Conservation (phyloP, 2,797 vertebrate genomes). For the Scolopax bukidnonensis region DNA sequence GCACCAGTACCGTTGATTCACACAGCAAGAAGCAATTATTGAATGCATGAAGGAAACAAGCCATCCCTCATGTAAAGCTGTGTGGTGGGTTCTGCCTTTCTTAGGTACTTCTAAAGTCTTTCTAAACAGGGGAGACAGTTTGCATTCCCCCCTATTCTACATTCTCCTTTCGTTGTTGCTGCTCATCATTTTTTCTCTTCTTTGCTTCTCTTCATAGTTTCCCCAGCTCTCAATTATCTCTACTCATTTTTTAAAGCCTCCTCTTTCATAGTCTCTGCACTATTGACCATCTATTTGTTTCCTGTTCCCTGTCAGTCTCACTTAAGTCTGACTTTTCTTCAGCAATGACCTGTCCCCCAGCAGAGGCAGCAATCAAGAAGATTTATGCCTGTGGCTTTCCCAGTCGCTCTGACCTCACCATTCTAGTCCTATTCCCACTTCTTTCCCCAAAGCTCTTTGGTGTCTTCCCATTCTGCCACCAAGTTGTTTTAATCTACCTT, state of each 20-base stretch:
- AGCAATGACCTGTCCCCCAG: neutral
- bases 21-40: neutral
- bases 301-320: slow-evolving; percentile 4
- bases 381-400: neutral
- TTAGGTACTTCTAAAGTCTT: neutral
- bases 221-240: neutral
- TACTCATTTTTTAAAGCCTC: slow-evolving; percentile 2
- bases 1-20: neutral
- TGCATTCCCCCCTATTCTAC: neutral
- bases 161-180: neutral
- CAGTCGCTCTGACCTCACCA: neutral
- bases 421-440: neutral
- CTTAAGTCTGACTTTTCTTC: slow-evolving; percentile 18
- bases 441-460: neutral
- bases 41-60: neutral
- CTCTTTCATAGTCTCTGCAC: neutral
- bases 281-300: slow-evolving; percentile 22
- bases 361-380: neutral
- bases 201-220: neutral
- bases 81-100: neutral
- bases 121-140: neutral
- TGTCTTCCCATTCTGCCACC: neutral
- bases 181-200: neutral
- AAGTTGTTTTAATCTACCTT: neutral
- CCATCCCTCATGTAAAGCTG: neutral